Evolutionary conservation across 2,797 vertebrate species (phyloP), one percentile per base, ranked within the genome.

Genomic region (Falco cherrug): DNA sequence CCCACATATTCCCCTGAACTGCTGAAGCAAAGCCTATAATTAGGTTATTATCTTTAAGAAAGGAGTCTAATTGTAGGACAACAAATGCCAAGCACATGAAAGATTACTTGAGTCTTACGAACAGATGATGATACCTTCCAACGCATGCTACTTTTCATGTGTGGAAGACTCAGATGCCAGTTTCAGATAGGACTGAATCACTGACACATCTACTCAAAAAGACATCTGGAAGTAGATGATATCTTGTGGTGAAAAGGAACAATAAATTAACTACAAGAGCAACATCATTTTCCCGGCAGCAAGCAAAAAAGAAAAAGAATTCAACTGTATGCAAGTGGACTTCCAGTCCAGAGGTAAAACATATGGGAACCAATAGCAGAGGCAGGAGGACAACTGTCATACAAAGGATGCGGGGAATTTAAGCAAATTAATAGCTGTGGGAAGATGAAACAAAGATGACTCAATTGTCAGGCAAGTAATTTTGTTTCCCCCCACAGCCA

Each of bases 371-470:
- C 73, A 75, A 92, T 24, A 96, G 80, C 93, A 93, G 89, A 97
- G 87, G 86, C 2, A 9, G 94, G 85, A 95, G 78, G 59, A 95
- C 96, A 78, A 89, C 68, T 83, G 84, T 88, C 84, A 75, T 85
- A 93, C 94, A 95, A 97, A 97, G 87, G 94, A 96, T 90, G 67
- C 2, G 2, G 91, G 76, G 83, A 89, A 84, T 90, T 95, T 83
- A 78, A 47, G 82, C 69, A 95, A 95, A 94, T 88, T 93, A 97
- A 96, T 84, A 96, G 96, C 84, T 97, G 92, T 97, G 95, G 96
- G 91, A 96, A 97, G 96, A 97, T 97, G 92, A 96, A 95, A 97
- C 89, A 88, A 95, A 97, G 93, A 97, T 94, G 93, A 89, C 93
- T 97, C 96, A 96, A 76, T 87, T 95, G 80, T 91, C 87, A 93